Evolutionary conservation across 2,113 vertebrate species (phyloP), one percentile per base, ranked within the genome.

Genomic region (Phoxinus phoxinus): DNA sequence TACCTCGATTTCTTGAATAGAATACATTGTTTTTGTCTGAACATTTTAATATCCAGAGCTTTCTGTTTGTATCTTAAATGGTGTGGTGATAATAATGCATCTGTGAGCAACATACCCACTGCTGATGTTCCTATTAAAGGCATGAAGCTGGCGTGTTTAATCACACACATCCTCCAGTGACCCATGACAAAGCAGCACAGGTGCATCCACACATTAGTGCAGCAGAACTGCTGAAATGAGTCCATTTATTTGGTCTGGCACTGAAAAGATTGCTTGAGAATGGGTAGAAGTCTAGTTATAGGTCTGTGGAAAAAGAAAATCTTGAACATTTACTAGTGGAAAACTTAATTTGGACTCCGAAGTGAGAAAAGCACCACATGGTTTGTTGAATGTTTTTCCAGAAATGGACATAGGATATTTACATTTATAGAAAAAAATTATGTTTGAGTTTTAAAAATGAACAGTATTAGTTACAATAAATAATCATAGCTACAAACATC

Each of bases 271-370:
- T 19, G 51, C 19, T 21, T 21, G 17, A 53, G 51, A 53, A 53
- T 56, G 73, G 48, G 37, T 56, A 84, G 37, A 30, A 46, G 46
- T 72, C 58, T 19, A 15, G 63, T 83, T 63, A 77, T 25, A 85
- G 74, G 46, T 61, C 51, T 76, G 80, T 53, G 67, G 74, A 84
- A n/a, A n/a, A n/a, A n/a, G n/a, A n/a, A n/a, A 88, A 74, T 88
- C 67, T 32, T 84, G 84, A 84, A 67, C 25, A 56, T 58, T 67
- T 84, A 84, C 1, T 51, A 80, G 75, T 58, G 81, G 51, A 59
- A 32, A 86, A 86, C 48, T 25, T 73, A 35, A 35, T 35, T 35
- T 21, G 3, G 30, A 0, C 30, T 21, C 65, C 10, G 10, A 69
- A 69, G 17, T 37, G 67, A 8, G 30, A 32, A 5, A 10, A 35